Conservation (phyloP, 2,888 invertebrate species). For the Eurytoma californica region DNA sequence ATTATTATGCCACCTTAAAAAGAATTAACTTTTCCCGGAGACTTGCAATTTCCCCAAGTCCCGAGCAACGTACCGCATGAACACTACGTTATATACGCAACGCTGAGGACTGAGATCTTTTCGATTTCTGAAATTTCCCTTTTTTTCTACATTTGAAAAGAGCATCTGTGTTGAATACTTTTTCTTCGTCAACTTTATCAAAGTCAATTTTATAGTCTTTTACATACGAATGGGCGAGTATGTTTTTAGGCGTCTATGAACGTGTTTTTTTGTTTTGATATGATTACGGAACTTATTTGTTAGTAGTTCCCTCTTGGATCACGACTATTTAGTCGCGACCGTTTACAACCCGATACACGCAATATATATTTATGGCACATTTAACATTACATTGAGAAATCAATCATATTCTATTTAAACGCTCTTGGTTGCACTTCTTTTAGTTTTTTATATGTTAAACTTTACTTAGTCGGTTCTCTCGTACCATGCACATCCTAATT, state of each 20-base stretch:
- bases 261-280: constrained; percentile 47
- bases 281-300: constrained; percentile 52
- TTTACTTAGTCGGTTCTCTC: constrained; percentile 12
- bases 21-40: constrained; percentile 64
- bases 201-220: constrained; percentile 38
- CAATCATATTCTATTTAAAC: constrained; percentile 29
- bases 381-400: constrained; percentile 50
- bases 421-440: constrained; percentile 15
- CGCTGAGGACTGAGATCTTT: constrained; percentile 67
- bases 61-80: constrained; percentile 52
- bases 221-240: constrained; percentile 29
- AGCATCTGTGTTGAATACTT: constrained; percentile 20
- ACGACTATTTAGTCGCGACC: constrained; percentile 13
- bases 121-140: constrained; percentile 34
- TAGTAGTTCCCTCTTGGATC: constrained; percentile 23
- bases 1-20: constrained; percentile 56
- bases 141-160: constrained; percentile 25
- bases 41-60: constrained; percentile 55
- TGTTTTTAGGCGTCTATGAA: constrained; percentile 25
- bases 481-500: constrained; percentile 28
- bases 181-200: constrained; percentile 22
- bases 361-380: constrained; percentile 53
- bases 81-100: constrained; percentile 46
- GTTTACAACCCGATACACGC: constrained; percentile 20
- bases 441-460: constrained; percentile 20